These are phyloP conservation scores for Ahaetulla prasina DNA, from an alignment of 2,113 vertebrate genomes.

Conservation along the genomic window DNA sequence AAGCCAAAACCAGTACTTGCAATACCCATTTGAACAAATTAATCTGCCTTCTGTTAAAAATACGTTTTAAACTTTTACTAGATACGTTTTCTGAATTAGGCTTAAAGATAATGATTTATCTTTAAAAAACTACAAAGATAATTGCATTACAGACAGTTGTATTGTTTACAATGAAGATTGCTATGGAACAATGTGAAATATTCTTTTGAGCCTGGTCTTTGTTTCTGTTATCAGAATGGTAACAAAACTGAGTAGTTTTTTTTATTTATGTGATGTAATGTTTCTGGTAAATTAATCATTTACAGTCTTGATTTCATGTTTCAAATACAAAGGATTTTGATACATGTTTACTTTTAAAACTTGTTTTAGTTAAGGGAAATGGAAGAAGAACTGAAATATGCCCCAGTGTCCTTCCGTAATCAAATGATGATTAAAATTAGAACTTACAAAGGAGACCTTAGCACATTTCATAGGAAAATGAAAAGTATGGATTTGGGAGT, in stretches of 20 bases:
- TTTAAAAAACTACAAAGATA: neutral
- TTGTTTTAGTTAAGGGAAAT: slow-evolving; percentile 82
- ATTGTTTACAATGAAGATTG: neutral
- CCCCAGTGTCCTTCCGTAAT: slow-evolving; percentile 81
- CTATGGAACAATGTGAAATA: neutral
- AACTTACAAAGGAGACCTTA: slow-evolving; percentile 81
- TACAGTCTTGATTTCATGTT: neutral
- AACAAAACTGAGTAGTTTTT: neutral
- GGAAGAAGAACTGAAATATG: slow-evolving; percentile 87
- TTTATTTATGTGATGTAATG: neutral
- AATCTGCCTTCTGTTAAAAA: neutral
- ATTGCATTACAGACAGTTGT: neutral
- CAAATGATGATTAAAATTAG: slow-evolving; percentile 86
- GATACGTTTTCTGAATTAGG: neutral
- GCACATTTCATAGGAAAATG: slow-evolving; percentile 86
- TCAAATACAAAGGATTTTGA: neutral
- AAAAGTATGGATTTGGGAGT: slow-evolving; percentile 70
- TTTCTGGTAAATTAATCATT: neutral
- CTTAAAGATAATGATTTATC: neutral
- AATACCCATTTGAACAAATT: neutral
- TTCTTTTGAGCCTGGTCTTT: neutral
- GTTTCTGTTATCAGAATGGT: neutral
- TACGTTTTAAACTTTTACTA: neutral
- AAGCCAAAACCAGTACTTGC: neutral
- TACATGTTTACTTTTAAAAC: slow-evolving; percentile 19